phyloP scores from a whole-genome alignment of 2,888 invertebrate genomes.

The Xestoiulus laeticollis region DNA sequence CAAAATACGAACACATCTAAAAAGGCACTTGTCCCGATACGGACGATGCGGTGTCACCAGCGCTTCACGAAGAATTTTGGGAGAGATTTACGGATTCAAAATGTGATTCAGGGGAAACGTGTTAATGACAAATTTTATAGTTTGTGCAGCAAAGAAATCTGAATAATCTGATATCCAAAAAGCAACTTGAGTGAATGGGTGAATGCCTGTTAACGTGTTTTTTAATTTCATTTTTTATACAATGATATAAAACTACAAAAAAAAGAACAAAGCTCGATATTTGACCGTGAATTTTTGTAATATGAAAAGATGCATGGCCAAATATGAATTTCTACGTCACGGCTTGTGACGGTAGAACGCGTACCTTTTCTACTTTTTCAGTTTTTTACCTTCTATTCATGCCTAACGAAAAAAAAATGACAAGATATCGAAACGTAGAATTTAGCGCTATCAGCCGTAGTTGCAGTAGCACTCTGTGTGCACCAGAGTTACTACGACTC shows the following conservation, averaged over 20 bases:
- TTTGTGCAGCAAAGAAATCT: conserved; percentile 1
- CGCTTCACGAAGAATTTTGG: background rate
- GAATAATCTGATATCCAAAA: background rate
- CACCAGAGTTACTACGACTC: background rate
- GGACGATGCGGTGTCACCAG: background rate
- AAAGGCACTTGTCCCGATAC: background rate
- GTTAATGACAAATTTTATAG: conserved; percentile 2
- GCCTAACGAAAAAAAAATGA: background rate
- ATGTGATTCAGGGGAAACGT: conserved; percentile 30
- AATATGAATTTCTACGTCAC: background rate
- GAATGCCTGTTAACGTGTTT: background rate
- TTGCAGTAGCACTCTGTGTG: background rate
- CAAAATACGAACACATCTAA: background rate
- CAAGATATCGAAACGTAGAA: background rate
- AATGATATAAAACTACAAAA: background rate
- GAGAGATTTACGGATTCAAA: background rate
- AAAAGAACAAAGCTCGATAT: background rate
- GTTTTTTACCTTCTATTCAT: conserved; percentile 10
- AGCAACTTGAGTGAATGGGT: conserved; percentile 7
- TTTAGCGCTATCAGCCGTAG: background rate
- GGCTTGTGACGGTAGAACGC: background rate
- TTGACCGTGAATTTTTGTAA: conserved; percentile 16
- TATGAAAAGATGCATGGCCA: background rate
- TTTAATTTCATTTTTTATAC: background rate
- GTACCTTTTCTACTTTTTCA: conserved; percentile 2